Conservation (phyloP, 2,113 vertebrate species). For the Caranx melampygus region DNA sequence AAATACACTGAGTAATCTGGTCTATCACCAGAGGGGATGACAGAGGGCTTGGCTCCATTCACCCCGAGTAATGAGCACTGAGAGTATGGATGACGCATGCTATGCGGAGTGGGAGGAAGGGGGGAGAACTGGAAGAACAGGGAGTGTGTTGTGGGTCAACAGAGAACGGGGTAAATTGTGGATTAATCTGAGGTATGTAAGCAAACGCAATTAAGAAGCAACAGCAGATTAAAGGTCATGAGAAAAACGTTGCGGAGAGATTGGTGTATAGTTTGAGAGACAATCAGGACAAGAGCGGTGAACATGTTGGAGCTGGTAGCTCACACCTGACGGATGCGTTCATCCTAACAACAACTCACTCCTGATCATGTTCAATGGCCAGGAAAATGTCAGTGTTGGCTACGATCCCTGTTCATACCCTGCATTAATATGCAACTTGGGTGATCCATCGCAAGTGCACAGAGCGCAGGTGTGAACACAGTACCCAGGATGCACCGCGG, state of each 20-base stretch:
- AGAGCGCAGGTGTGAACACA: no score
- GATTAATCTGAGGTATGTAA: conserved; percentile 30
- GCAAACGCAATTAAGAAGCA: conserved; percentile 10
- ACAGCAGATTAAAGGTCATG: conserved; percentile 11
- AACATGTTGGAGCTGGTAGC: conserved; percentile 15
- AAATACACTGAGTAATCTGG: conserved; percentile 69
- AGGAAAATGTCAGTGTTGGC: not conserved
- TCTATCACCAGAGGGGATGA: conserved; percentile 61
- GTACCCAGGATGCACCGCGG: no score
- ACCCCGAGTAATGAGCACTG: conserved; percentile 35
- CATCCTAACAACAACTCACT: not conserved
- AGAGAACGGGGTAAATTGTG: not conserved
- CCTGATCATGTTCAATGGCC: conserved; percentile 2
- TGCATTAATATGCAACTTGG: no score
- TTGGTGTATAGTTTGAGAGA: not conserved
- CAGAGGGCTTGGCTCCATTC: conserved; percentile 65
- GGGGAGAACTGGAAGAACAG: conserved; percentile 23
- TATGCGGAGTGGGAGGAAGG: conserved; percentile 39
- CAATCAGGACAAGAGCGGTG: not conserved
- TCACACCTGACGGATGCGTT: not conserved
- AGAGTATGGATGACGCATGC: conserved; percentile 49
- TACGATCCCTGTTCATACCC: no score
- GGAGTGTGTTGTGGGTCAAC: conserved; percentile 15
- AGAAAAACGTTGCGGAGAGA: conserved; percentile 8
- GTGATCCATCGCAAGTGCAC: no score